Percentiles rank a stretch among this genome's conserved stretches.
Conservation (phyloP, 1,140 invertebrate genomes). For the Drosophila varians region DNA sequence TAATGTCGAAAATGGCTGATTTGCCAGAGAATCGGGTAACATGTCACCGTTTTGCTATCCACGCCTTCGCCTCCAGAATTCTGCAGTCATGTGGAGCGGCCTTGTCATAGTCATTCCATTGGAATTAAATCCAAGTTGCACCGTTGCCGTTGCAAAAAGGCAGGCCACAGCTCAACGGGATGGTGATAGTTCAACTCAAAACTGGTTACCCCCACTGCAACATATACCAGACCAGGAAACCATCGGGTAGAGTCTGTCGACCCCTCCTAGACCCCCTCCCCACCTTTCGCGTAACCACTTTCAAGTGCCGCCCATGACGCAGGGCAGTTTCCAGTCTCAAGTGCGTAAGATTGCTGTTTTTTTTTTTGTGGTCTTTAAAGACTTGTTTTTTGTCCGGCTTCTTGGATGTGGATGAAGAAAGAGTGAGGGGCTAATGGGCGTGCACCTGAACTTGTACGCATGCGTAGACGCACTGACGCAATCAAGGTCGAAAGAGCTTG, state of each 20-base stretch:
- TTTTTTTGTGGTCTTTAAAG: slow-evolving; percentile 12
- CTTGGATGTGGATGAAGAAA: slow-evolving; percentile 1
- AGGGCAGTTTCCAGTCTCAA: slow-evolving; percentile 34
- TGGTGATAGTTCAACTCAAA: slow-evolving; percentile 39
- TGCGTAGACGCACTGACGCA: slow-evolving; percentile 46
- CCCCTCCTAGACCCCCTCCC: neutral
- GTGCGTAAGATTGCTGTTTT: slow-evolving; percentile 33
- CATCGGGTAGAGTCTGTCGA: slow-evolving; percentile 2
- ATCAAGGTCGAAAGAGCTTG: slow-evolving; percentile 49
- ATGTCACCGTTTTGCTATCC: slow-evolving; percentile 10
- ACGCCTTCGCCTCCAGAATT: slow-evolving; percentile 19
- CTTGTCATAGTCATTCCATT: slow-evolving; percentile 52
- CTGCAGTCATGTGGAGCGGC: slow-evolving; percentile 45
- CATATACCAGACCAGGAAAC: slow-evolving; percentile 50
- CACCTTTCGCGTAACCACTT: neutral
- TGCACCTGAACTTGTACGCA: slow-evolving; percentile 69
- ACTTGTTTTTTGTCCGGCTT: slow-evolving; percentile 49
- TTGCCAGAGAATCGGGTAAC: slow-evolving; percentile 6
- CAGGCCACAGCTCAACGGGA: slow-evolving; percentile 15
- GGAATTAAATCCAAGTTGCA: slow-evolving; percentile 51
- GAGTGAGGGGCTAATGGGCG: slow-evolving; percentile 23
- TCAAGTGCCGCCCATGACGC: slow-evolving; percentile 40
- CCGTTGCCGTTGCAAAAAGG: slow-evolving; percentile 51
- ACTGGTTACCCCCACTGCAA: slow-evolving; percentile 41
- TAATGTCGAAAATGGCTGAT: slow-evolving; percentile 25